Conservation (phyloP, 1,140 invertebrate genomes). For the Sinella curviseta region DNA sequence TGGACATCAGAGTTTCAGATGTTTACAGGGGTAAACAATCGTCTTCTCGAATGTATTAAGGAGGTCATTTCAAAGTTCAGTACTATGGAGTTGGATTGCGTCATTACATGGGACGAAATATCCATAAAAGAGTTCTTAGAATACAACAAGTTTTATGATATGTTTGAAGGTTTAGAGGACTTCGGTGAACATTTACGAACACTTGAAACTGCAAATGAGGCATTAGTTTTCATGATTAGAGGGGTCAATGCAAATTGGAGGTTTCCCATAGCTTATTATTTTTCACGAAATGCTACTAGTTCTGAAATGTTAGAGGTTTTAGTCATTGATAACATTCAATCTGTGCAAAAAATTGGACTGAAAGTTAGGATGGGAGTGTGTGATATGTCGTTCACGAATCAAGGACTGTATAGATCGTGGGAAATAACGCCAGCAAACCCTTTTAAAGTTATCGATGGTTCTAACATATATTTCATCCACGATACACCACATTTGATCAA, state of each 20-base stretch:
- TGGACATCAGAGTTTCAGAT: not conserved
- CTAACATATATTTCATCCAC: conserved; percentile 17
- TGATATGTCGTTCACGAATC: conserved; percentile 23
- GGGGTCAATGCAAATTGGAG: conserved; percentile 13
- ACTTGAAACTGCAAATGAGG: not conserved
- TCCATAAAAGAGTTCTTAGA: conserved; percentile 15
- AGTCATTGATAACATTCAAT: not conserved
- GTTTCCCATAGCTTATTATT: conserved; percentile 25
- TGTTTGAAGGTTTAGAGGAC: conserved; percentile 26
- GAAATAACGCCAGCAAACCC: not conserved
- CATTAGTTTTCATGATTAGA: conserved; percentile 25
- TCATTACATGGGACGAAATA: conserved; percentile 35
- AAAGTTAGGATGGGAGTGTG: conserved; percentile 19
- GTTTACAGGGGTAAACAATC: not conserved
- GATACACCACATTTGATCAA: conserved; percentile 29
- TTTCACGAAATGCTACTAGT: not conserved
- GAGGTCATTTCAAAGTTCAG: not conserved
- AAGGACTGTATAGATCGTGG: not conserved
- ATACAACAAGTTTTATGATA: conserved; percentile 17
- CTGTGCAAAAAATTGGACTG: not conserved
- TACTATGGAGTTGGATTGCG: not conserved
- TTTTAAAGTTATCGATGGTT: not conserved
- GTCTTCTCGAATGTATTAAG: not conserved
- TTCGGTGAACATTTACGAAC: not conserved
- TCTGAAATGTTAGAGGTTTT: not conserved